Percentiles rank a stretch among this genome's conserved stretches.
phyloP scores from a whole-genome alignment of 2,797 vertebrate genomes.

The Phoeniculus purpureus region DNA sequence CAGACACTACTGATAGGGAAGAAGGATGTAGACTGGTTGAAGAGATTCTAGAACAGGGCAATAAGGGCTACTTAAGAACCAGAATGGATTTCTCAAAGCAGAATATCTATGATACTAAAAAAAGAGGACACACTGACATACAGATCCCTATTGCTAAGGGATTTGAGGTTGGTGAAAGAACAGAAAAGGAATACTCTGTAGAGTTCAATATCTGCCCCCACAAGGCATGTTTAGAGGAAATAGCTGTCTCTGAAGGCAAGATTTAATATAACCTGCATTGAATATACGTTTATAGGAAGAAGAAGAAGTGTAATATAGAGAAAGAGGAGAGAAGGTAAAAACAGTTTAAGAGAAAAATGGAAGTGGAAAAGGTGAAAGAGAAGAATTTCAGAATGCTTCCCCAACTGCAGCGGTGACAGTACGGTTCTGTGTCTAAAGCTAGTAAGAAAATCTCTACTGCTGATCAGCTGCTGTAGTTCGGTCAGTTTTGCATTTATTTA shows the following conservation, averaged over 20 bases:
- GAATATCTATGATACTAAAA: neutral
- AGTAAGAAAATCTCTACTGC: neutral
- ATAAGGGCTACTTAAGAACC: neutral
- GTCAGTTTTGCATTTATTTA: constrained; percentile 24
- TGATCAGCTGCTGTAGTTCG: neutral
- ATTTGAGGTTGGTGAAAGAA: neutral
- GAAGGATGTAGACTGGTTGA: neutral
- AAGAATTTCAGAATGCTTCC: neutral
- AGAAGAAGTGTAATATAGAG: neutral
- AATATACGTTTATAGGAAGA: neutral
- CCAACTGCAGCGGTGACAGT: neutral
- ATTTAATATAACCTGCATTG: neutral
- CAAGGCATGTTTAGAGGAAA: neutral
- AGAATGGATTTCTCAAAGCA: neutral
- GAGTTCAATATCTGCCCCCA: neutral
- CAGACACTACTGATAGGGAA: neutral
- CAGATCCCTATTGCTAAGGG: neutral
- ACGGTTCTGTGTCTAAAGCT: neutral
- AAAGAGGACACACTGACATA: neutral
- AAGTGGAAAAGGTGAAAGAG: neutral
- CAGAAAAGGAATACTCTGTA: neutral
- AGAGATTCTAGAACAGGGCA: neutral
- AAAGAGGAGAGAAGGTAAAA: neutral
- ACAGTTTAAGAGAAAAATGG: neutral
- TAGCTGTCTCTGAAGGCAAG: neutral